Evolutionary conservation across 1,140 invertebrate genomes (phyloP).

Genomic region (roundworm (Caenorhabditis elegans)): DNA sequence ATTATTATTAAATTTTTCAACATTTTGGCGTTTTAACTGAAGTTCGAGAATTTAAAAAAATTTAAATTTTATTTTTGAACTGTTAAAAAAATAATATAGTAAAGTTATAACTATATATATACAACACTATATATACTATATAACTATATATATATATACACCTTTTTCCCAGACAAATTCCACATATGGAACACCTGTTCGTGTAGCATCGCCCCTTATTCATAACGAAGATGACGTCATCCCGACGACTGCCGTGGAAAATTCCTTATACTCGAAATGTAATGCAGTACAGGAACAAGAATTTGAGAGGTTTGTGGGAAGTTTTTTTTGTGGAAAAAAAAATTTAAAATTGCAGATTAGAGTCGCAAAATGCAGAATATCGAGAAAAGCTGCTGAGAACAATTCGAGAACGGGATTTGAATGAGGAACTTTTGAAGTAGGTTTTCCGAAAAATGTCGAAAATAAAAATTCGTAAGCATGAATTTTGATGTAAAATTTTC

Average conservation of each 20-base stretch:
- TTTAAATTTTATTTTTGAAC: no score
- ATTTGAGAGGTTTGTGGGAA: background rate
- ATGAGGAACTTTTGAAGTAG: conserved; percentile 34
- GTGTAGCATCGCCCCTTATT: background rate
- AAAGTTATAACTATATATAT: no score
- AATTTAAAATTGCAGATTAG: background rate
- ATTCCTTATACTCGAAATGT: background rate
- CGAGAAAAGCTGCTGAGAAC: conserved; percentile 42
- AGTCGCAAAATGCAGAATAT: conserved; percentile 43
- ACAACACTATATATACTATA: no score
- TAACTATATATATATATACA: no score
- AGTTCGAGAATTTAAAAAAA: background rate
- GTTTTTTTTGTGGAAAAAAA: background rate
- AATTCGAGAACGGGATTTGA: conserved; percentile 39
- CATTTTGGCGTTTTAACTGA: background rate
- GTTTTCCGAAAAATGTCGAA: no score
- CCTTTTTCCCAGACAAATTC: background rate
- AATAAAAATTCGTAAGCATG: no score
- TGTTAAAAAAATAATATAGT: no score
- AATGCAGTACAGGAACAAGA: conserved; percentile 1
- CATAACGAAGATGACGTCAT: background rate
- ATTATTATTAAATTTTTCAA: background rate
- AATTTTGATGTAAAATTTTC: no score
- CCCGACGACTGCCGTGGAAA: background rate
- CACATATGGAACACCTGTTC: background rate